Conservation (phyloP, 2,888 invertebrate species). For the Lydus trimaculatus region DNA sequence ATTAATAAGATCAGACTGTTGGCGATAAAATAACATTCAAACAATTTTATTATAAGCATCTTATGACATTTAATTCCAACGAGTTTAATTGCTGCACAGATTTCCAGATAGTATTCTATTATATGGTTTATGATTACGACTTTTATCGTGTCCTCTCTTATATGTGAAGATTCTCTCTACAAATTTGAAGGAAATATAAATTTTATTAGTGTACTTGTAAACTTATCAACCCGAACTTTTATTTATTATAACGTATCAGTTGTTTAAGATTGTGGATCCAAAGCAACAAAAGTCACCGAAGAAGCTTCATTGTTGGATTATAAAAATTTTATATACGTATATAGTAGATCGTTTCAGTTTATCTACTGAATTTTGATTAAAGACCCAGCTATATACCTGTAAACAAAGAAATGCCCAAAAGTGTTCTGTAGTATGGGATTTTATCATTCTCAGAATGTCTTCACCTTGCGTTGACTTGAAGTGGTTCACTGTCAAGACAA, state of each 20-base stretch:
- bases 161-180: background rate
- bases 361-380: background rate
- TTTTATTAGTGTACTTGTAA: background rate
- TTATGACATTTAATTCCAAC: background rate
- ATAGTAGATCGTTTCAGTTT: too few species aligned
- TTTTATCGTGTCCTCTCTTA: background rate
- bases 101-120: background rate
- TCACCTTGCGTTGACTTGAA: too few species aligned
- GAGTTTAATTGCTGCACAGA: slow-evolving; percentile 1
- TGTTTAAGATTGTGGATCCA: background rate
- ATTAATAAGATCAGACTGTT: background rate
- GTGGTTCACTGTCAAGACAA: too few species aligned
- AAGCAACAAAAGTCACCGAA: too few species aligned
- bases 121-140: background rate
- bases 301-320: too few species aligned
- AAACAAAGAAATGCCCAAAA: too few species aligned
- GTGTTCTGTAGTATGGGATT: too few species aligned
- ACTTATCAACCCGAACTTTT: background rate
- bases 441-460: too few species aligned
- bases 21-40: background rate
- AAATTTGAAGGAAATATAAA: background rate
- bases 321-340: too few species aligned
- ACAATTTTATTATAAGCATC: background rate
- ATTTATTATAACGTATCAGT: background rate
- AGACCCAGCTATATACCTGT: too few species aligned